A percentile compares a stretch with the other conserved stretches of the same genome.
Conservation (phyloP, 2,888 invertebrate genomes). For the Andrena praecox region DNA sequence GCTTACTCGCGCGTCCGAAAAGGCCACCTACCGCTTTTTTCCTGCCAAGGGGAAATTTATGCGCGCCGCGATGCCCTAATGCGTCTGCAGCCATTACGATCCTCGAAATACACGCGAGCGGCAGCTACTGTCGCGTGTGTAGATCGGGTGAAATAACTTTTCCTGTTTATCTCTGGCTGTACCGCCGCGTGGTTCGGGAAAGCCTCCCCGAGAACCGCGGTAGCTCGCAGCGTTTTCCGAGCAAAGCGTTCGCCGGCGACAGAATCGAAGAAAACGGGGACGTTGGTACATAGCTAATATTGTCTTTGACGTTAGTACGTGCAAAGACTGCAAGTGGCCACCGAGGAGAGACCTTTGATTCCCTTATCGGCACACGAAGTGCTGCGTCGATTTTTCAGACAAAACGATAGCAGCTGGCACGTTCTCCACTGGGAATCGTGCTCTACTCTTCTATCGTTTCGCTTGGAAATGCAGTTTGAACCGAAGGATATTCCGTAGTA, state of each 20-base stretch:
- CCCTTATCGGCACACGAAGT: neutral
- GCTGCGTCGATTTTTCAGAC: slow-evolving; percentile 15
- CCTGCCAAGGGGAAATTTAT: slow-evolving; percentile 12
- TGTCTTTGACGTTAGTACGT: slow-evolving; percentile 3
- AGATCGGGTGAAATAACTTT: neutral
- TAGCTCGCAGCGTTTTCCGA: too few relatives aligned
- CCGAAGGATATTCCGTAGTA: too few relatives aligned
- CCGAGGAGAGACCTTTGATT: slow-evolving; percentile 10
- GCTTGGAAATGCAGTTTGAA: neutral
- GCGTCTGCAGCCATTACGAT: neutral
- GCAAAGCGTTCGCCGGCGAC: neutral
- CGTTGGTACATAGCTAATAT: too few relatives aligned
- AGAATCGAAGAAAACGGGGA: too few relatives aligned
- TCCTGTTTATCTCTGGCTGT: neutral
- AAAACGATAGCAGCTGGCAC: neutral
- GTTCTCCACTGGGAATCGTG: neutral
- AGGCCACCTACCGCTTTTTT: slow-evolving; percentile 2
- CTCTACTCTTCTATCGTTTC: neutral
- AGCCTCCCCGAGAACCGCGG: neutral
- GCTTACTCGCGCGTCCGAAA: slow-evolving; percentile 22
- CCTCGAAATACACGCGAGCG: neutral
- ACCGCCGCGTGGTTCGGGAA: neutral
- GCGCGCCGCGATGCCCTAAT: slow-evolving; percentile 8
- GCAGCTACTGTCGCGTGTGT: neutral
- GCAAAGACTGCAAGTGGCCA: neutral